These are phyloP conservation scores for Cephus rjabovi DNA, from an alignment of 2,888 invertebrate species.

Conservation along the genomic window DNA sequence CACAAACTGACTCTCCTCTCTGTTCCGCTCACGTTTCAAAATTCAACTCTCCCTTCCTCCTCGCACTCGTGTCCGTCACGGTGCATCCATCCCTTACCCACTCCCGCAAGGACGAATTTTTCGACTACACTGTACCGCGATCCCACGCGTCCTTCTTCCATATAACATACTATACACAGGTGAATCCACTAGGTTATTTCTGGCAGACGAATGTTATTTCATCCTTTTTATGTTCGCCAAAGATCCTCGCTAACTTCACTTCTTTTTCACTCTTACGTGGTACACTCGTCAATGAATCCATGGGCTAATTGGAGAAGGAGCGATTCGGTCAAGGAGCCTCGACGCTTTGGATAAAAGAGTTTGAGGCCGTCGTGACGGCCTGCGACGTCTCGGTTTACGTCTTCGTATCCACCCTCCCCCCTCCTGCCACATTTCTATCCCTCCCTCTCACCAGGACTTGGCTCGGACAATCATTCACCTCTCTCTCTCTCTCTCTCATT, in stretches of 20 bases:
- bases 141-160: background rate
- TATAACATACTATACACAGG: background rate
- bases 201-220: background rate
- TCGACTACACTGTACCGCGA: background rate
- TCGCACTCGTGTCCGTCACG: background rate
- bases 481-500: constrained; percentile 15
- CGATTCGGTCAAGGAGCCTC: background rate
- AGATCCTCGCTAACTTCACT: constrained; percentile 10
- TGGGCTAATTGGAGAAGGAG: constrained; percentile 14
- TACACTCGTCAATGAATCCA: constrained; percentile 12
- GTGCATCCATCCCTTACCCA: background rate
- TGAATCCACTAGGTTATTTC: background rate
- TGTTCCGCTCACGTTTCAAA: background rate
- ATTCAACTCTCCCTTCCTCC: background rate
- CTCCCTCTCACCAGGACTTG: background rate
- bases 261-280: background rate
- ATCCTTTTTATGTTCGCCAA: background rate
- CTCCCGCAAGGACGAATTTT: background rate
- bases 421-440: background rate
- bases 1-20: background rate
- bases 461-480: background rate
- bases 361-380: background rate
- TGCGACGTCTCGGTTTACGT: background rate
- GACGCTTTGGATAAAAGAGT: background rate
- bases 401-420: background rate